These are phyloP conservation scores for Aethes cnicana DNA, from an alignment of 2,888 invertebrate genomes.

Conservation along the genomic window DNA sequence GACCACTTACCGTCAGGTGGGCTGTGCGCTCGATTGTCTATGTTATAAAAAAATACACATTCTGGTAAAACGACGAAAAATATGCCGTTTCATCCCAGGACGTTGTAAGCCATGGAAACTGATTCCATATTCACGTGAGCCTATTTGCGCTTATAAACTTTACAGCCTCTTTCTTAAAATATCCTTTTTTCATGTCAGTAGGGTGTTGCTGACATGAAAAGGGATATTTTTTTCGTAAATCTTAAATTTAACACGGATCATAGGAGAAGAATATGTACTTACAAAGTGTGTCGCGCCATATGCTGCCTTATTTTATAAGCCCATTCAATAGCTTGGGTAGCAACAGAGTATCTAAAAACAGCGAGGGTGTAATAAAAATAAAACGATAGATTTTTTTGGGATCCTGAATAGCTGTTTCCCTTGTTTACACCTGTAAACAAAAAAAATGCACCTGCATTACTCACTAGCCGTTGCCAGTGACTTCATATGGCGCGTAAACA, in stretches of 20 bases:
- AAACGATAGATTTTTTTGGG: neutral
- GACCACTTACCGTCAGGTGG: too few relatives aligned
- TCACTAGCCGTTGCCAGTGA: too few relatives aligned
- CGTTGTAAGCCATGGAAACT: too few relatives aligned
- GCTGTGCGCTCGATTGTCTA: too few relatives aligned
- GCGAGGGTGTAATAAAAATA: neutral
- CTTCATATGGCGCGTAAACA: too few relatives aligned
- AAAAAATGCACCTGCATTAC: too few relatives aligned
- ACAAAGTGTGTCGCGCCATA: conserved; percentile 55
- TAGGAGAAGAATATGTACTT: conserved; percentile 54
- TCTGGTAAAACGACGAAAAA: neutral
- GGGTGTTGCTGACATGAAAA: too few relatives aligned
- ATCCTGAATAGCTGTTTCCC: too few relatives aligned
- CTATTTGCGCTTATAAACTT: conserved; percentile 16
- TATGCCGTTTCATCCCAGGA: neutral
- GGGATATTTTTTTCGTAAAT: conserved; percentile 21
- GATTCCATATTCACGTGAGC: too few relatives aligned
- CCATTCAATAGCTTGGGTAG: conserved; percentile 44
- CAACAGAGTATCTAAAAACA: conserved; percentile 37
- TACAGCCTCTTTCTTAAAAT: conserved; percentile 4
- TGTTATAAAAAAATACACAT: too few relatives aligned
- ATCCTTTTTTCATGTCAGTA: too few relatives aligned
- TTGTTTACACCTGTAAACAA: too few relatives aligned
- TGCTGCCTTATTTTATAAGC: conserved; percentile 58
- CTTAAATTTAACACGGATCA: conserved; percentile 33